These are phyloP conservation scores for Anoplopoma fimbria DNA, from an alignment of 2,113 vertebrate genomes.

Conservation along the genomic window DNA sequence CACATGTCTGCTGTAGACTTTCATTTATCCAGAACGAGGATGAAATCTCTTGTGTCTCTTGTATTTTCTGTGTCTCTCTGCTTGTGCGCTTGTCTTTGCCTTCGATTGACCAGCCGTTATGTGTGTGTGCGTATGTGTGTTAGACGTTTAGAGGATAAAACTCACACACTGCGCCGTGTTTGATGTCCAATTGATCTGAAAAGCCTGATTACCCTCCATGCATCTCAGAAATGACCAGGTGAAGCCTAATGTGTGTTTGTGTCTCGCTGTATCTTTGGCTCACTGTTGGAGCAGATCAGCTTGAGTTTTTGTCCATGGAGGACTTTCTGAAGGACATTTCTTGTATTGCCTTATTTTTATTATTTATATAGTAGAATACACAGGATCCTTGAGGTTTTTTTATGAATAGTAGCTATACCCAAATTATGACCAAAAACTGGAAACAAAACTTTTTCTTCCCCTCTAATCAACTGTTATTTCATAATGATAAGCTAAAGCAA, in stretches of 20 bases:
- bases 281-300: conserved; percentile 32
- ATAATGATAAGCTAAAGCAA: too few relatives aligned
- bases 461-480: too few relatives aligned
- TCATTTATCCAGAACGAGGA: too few relatives aligned
- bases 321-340: conserved; percentile 45
- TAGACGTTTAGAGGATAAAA: conserved; percentile 43
- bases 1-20: background rate
- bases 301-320: conserved; percentile 18
- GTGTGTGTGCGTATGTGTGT: conserved; percentile 14
- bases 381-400: background rate
- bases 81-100: background rate
- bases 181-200: conserved; percentile 58
- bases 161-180: conserved; percentile 48
- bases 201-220: conserved; percentile 56
- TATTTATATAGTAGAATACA: background rate
- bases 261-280: background rate
- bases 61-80: background rate
- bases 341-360: background rate
- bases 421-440: background rate
- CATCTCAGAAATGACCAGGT: conserved; percentile 49
- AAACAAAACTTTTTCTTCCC: background rate
- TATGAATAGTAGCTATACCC: background rate
- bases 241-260: conserved; percentile 26
- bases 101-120: conserved; percentile 23
- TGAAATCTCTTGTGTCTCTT: background rate